phyloP scores from a whole-genome alignment of 2,888 invertebrate genomes.

The Cataglyphis cursor region DNA sequence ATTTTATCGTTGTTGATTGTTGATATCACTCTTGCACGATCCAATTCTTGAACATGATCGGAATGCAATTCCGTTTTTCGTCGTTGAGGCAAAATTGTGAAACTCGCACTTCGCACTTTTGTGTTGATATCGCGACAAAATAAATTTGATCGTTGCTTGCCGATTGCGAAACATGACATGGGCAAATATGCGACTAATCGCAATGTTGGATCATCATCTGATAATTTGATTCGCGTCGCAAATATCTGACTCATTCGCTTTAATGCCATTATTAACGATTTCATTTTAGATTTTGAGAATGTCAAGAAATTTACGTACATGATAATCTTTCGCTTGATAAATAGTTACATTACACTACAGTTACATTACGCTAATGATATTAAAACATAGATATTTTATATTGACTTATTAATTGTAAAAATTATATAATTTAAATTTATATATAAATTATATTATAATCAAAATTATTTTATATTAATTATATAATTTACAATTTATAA shows the following conservation, averaged over 20 bases:
- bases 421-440: background rate
- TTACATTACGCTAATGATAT: background rate
- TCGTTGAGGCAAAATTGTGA: background rate
- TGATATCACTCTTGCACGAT: no score
- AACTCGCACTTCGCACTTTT: background rate
- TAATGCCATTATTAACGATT: background rate
- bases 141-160: background rate
- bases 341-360: no score
- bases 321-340: background rate
- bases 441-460: no score
- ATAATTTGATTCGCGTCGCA: background rate
- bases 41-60: background rate
- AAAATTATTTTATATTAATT: no score
- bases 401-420: background rate
- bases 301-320: background rate
- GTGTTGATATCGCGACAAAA: background rate
- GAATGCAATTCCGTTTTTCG: background rate
- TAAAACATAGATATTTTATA: background rate
- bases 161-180: background rate
- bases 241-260: background rate
- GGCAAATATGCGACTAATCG: background rate
- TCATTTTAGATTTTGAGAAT: background rate
- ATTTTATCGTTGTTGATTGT: background rate
- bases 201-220: background rate
- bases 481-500: no score